Base-by-base conservation (phyloP, 2,888 invertebrate genomes). In the Diadegma fenestrale region DNA sequence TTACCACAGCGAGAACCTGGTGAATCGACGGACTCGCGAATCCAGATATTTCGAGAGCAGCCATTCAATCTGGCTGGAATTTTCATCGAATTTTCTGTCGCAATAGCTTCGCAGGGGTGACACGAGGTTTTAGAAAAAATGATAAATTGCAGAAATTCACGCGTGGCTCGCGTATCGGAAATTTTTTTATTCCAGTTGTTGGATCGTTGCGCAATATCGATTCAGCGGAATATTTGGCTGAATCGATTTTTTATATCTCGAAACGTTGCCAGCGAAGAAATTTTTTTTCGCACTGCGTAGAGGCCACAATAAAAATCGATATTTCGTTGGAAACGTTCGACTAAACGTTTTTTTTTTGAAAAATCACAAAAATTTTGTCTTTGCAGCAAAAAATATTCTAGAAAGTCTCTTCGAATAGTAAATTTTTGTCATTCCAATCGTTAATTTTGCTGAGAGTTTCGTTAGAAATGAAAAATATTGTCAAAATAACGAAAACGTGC, bases 1-100 rank as follows among this genome's bases (percentile, higher is more conserved):
- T 87, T 87, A 86, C 86, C 86, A 80, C 85, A 85, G 84, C 85
- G 86, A 79, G 81, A 26, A 19, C 33, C 45, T 45, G 58, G 22
- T 78, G 22, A 19, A 82, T 76, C n/a, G n/a, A n/a, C n/a, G 8
- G 48, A n/a, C n/a, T n/a, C 1, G n/a, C 8, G 8, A 1, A 48
- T 48, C 7, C 48, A 19, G 45, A 45, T 45, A 45, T 45, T 45
- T 33, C 33, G 33, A 33, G 33, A 6, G 33, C 33, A 33, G 33
- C 33, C 0, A 33, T 33, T 33, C 4, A 33, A 33, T 33, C n/a
- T n/a, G n/a, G n/a, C n/a, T n/a, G n/a, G n/a, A n/a, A n/a, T n/a
- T n/a, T n/a, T n/a, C n/a, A n/a, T n/a, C n/a, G n/a, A n/a, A n/a
- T n/a, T n/a, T n/a, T n/a, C n/a, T n/a, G n/a, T n/a, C n/a, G n/a